Percentiles rank a stretch among this genome's conserved stretches.
These are phyloP conservation scores for Sceloporus tristichus DNA, from an alignment of 2,113 vertebrate genomes.

Conservation along the genomic window DNA sequence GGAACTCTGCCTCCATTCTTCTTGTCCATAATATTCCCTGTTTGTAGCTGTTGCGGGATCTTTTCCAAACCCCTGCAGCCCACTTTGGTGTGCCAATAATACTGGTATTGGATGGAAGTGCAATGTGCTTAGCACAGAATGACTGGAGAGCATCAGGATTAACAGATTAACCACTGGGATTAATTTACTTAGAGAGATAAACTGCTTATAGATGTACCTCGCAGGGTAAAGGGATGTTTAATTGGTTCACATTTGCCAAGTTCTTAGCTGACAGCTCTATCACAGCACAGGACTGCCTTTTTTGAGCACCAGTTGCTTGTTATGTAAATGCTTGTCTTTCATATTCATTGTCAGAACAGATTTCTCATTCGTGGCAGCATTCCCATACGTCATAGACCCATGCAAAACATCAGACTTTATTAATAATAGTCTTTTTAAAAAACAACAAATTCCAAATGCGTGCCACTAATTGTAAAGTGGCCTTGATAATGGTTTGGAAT, in stretches of 20 bases:
- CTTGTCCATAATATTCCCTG: background rate
- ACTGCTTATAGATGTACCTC: background rate
- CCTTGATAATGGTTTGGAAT: slow-evolving; percentile 63
- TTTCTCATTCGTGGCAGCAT: slow-evolving; percentile 33
- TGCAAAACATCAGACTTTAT: slow-evolving; percentile 57
- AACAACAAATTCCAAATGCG: slow-evolving; percentile 58
- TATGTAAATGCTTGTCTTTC: slow-evolving; percentile 45
- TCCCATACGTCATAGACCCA: slow-evolving; percentile 16
- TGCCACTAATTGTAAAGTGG: slow-evolving; percentile 60
- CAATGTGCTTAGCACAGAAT: slow-evolving; percentile 15
- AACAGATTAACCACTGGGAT: slow-evolving; percentile 25
- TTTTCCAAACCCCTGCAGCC: background rate
- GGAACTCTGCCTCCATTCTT: background rate
- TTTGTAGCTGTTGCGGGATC: background rate
- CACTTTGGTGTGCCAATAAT: background rate
- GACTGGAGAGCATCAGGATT: slow-evolving; percentile 7
- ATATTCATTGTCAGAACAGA: slow-evolving; percentile 52
- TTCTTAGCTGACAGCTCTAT: slow-evolving; percentile 10
- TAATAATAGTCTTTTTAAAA: slow-evolving; percentile 55
- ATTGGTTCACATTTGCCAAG: slow-evolving; percentile 13
- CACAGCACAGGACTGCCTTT: accelerated
- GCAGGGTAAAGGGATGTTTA: background rate
- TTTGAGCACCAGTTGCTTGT: slow-evolving; percentile 41
- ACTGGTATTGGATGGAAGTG: background rate
- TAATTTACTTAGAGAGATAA: slow-evolving; percentile 42